phyloP scores from a whole-genome alignment of 2,888 invertebrate genomes.

The Tanaodytes sp. region DNA sequence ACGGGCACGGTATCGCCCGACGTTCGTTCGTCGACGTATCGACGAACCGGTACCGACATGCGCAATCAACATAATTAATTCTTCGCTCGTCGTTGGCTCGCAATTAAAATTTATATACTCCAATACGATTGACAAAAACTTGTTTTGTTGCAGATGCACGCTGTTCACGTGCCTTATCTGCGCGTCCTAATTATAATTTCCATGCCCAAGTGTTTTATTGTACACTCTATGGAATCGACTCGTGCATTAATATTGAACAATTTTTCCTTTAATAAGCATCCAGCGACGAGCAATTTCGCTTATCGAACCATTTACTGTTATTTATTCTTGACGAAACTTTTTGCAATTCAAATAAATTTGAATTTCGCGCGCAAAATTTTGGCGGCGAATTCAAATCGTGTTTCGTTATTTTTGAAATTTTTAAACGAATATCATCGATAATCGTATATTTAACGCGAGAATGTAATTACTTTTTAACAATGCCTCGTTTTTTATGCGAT shows the following conservation, averaged over 20 bases:
- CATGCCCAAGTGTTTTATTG: not conserved
- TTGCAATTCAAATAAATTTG: too few relatives aligned
- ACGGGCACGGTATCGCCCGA: constrained; percentile 45
- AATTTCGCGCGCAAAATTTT: too few relatives aligned
- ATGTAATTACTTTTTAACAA: too few relatives aligned
- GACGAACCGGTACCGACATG: constrained; percentile 48
- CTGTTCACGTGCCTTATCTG: constrained; percentile 60
- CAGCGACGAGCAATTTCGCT: too few relatives aligned
- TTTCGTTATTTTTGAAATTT: not conserved
- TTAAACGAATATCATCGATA: not conserved
- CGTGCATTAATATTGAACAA: too few relatives aligned
- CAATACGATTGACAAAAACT: constrained; percentile 67
- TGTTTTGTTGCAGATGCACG: constrained; percentile 64
- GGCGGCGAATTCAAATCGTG: not conserved
- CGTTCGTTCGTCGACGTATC: constrained; percentile 43
- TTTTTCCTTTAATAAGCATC: too few relatives aligned
- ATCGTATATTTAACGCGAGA: too few relatives aligned
- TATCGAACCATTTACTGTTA: too few relatives aligned
- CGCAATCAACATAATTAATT: constrained; percentile 68
- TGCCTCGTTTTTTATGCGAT: too few relatives aligned
- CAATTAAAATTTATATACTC: constrained; percentile 69
- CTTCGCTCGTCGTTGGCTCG: constrained; percentile 60
- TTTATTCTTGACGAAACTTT: too few relatives aligned
- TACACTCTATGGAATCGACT: too few relatives aligned
- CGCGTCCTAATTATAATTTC: constrained; percentile 65